These are phyloP conservation scores for Emberiza fucata DNA, from an alignment of 2,113 vertebrate genomes.

Conservation along the genomic window DNA sequence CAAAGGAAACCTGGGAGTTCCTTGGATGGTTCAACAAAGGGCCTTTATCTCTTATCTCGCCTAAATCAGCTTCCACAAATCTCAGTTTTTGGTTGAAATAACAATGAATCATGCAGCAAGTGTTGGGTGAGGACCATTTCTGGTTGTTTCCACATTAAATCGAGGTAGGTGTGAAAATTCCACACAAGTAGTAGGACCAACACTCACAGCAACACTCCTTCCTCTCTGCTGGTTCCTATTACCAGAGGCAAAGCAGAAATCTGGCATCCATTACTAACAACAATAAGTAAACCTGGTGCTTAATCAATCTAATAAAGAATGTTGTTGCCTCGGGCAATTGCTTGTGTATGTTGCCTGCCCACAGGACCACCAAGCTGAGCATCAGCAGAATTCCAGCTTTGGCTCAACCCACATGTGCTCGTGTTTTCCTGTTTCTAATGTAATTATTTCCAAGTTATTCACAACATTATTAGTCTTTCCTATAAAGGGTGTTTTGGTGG, in stretches of 20 bases:
- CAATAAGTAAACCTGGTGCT: slow-evolving; percentile 52
- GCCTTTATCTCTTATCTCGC: neutral
- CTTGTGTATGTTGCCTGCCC: slow-evolving; percentile 57
- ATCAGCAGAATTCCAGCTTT: slow-evolving; percentile 38
- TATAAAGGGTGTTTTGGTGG: neutral
- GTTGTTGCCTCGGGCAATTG: slow-evolving; percentile 46
- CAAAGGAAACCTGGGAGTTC: neutral
- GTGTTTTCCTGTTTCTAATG: slow-evolving; percentile 23
- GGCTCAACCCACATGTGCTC: slow-evolving; percentile 29
- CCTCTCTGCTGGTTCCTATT: slow-evolving; percentile 22
- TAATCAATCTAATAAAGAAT: slow-evolving; percentile 49
- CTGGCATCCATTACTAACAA: slow-evolving; percentile 31
- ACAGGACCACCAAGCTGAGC: slow-evolving; percentile 61
- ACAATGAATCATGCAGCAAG: neutral
- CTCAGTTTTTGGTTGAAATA: neutral
- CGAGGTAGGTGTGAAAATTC: slow-evolving; percentile 58
- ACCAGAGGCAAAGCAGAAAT: slow-evolving; percentile 18
- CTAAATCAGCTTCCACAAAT: neutral
- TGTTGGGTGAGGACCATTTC: neutral
- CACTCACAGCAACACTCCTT: neutral
- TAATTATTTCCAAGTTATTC: slow-evolving; percentile 48
- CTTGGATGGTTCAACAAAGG: neutral
- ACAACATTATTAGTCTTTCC: slow-evolving; percentile 25
- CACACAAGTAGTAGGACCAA: neutral
- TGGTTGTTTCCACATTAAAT: slow-evolving; percentile 56